Evolutionary conservation across 2,113 vertebrate genomes (phyloP), one percentile per base, ranked within the genome.

Genomic region (Loxodonta africana): DNA sequence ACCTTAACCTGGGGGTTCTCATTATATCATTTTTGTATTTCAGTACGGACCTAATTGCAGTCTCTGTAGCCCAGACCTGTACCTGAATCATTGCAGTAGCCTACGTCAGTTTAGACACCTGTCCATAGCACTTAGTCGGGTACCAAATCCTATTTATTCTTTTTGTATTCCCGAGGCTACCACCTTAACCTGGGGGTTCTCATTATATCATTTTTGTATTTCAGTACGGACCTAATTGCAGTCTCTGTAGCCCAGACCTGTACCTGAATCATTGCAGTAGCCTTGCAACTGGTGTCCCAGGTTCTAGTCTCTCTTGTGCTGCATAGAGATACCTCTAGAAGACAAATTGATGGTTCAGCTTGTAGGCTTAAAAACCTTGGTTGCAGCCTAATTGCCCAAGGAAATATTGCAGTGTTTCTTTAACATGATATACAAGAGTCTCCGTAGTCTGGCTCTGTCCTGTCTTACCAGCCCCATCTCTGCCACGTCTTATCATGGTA

Each of bases 1-100:
- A 51, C 10, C 37, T 65, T 78, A 76, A 26, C 73, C 67, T 37
- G 37, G 65, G 4, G 37, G 37, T 71, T 28, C 60, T 65, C n/a
- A 41, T 83, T 67, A 23, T 90, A 82, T 92, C 76, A 51, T 65
- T 83, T 83, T 74, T 76, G 26, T 65, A 84, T 57, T 95, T 86
- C 6, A 76, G 8, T 69, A 9, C 12, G 62, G n/a, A 46, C 28
- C 83, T 93, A 57, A 62, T 88, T 71, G 7, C 12, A 78, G 87
- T 51, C 28, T 67, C 17, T 83, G 0, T 65, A 21, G 1, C 44
- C 15, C 23, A 93, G 28, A 60, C 8, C 8, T 76, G 28, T n/a
- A 37, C 9, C 28, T 74, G 28, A 53, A n/a, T 60, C 5, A 25
- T 15, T 85, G 33, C 1, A 28, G 25, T 65, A 74, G 48, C 51